Evolutionary conservation across 2,797 vertebrate genomes (phyloP), one percentile per base, ranked within the genome.

Genomic region (Spea hammondii): DNA sequence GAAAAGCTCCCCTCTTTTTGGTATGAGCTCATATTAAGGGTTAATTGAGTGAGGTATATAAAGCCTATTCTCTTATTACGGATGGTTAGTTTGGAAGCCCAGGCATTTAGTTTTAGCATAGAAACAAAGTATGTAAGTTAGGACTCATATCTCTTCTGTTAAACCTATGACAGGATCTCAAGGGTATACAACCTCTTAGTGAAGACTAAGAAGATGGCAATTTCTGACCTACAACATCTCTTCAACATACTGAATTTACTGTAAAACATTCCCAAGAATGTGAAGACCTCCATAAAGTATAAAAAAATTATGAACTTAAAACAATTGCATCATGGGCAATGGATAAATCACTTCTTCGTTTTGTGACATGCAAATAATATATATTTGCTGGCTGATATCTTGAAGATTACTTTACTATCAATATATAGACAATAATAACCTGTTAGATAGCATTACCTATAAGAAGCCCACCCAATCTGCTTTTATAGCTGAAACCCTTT

Each of bases 371-470:
- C 92, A 93, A 93, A 93, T 93, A 91, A 93, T 93, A 91, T 91
- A 77, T 91, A 93, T 92, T 93, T 92, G 90, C 89, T 89, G 89
- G 88, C 84, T 88, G 92, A 92, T 93, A 93, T 93, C 90, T 92
- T 87, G 77, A 88, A 93, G 92, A 94, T 94, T 92, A 92, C 91
- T 91, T 91, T 88, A 89, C 92, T 93, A 93, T 93, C 92, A 93
- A 92, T 91, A 94, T 92, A 93, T 91, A 91, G 91, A 91, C 91
- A 62, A 92, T 93, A 94, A 94, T 93, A 93, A 92, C 91, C 87
- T 90, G 89, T 90, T 91, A 93, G 93, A 93, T 92, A 94, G 90
- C 89, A 93, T 92, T 94, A 94, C 92, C 92, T 93, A 90, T 91
- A 91, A 91, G 92, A 91, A 91, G 92, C 89, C 90, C 91, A 92